phyloP scores from a whole-genome alignment of 2,113 vertebrate species.

The Bos indicus region DNA sequence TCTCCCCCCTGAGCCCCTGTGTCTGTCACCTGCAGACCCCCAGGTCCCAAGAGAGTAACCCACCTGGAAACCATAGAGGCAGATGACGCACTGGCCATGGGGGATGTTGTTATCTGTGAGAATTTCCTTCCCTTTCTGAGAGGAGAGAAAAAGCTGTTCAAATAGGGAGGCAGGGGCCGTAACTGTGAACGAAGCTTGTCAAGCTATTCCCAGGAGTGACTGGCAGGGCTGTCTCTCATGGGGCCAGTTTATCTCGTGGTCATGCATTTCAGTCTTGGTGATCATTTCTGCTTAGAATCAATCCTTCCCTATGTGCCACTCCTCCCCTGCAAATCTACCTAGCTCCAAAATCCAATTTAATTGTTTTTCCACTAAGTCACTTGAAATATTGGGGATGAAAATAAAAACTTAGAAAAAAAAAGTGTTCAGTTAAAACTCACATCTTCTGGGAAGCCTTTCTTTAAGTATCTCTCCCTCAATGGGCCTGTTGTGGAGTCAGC shows the following conservation, averaged over 20 bases:
- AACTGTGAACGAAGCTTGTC: background rate
- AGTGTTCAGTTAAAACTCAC: background rate
- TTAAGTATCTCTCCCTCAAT: background rate
- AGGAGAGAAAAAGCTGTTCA: slow-evolving; percentile 30
- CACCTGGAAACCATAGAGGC: slow-evolving; percentile 94
- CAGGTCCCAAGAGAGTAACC: background rate
- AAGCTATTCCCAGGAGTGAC: background rate
- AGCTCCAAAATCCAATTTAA: background rate
- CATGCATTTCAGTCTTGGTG: background rate
- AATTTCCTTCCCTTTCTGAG: slow-evolving; percentile 97
- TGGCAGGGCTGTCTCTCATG: background rate
- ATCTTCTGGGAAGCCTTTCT: background rate
- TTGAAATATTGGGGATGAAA: slow-evolving; percentile 20
- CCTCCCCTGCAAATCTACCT: background rate
- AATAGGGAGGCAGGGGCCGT: background rate
- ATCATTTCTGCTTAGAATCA: background rate
- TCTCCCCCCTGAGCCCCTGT: background rate
- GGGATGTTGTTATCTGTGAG: slow-evolving; percentile 97
- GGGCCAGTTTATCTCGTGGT: background rate
- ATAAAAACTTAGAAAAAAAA: background rate
- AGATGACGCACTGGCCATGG: slow-evolving; percentile 95
- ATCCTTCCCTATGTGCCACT: background rate
- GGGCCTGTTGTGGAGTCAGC: background rate
- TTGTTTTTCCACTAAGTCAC: background rate
- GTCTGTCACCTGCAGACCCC: background rate